Evolutionary conservation across 2,113 vertebrate species (phyloP).

Genomic region (Leptobrachium leishanense): DNA sequence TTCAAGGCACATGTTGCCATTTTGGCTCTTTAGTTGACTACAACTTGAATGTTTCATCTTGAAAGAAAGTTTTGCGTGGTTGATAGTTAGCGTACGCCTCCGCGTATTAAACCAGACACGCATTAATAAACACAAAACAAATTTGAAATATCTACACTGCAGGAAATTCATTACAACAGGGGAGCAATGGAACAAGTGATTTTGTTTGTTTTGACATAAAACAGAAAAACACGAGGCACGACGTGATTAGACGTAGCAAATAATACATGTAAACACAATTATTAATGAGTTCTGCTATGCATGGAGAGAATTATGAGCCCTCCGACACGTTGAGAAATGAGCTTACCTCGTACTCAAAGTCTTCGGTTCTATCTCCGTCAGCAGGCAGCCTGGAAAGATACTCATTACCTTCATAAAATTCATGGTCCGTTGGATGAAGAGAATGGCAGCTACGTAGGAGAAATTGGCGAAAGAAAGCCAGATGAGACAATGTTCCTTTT

Average conservation of each 20-base stretch:
- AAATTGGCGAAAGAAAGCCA: slow-evolving; percentile 54
- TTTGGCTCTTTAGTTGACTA: neutral
- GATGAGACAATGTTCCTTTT: slow-evolving; percentile 61
- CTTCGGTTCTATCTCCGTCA: slow-evolving; percentile 86
- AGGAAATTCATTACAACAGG: neutral
- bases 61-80: neutral
- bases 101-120: neutral
- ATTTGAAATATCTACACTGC: neutral
- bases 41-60: neutral
- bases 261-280: slow-evolving; percentile 34
- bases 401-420: slow-evolving; percentile 87
- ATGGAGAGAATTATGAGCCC: slow-evolving; percentile 19
- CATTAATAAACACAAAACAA: neutral
- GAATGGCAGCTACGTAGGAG: slow-evolving; percentile 85
- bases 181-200: neutral
- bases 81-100: neutral
- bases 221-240: neutral
- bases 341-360: slow-evolving; percentile 95
- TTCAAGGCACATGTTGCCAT: too few relatives aligned
- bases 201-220: slow-evolving; percentile 29
- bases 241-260: slow-evolving; percentile 22
- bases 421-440: slow-evolving; percentile 87
- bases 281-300: slow-evolving; percentile 16
- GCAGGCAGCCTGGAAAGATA: slow-evolving; percentile 85
- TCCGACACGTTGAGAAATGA: slow-evolving; percentile 45